Percentiles rank a stretch among this genome's conserved stretches.
These are phyloP conservation scores for Heliconius sara DNA, from an alignment of 2,888 invertebrate species.

Conservation along the genomic window DNA sequence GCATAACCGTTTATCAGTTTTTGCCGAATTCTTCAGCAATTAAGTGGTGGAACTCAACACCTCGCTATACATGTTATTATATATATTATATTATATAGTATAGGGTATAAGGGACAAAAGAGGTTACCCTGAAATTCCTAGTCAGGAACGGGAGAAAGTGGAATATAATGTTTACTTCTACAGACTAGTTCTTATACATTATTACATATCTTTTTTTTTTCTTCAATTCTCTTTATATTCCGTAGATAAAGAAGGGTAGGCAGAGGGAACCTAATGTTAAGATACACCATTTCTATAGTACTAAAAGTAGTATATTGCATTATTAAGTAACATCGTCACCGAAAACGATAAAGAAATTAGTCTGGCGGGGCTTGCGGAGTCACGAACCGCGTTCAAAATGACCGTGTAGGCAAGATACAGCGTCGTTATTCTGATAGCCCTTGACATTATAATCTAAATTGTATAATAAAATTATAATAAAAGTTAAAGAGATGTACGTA, in stretches of 20 bases:
- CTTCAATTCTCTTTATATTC: too few species aligned
- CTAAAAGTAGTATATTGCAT: not conserved
- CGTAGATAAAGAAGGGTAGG: too few species aligned
- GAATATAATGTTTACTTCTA: too few species aligned
- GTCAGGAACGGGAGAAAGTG: too few species aligned
- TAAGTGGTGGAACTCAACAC: not conserved
- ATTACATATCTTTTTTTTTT: too few species aligned
- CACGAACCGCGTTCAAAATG: slow-evolving; percentile 17
- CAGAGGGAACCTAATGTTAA: too few species aligned
- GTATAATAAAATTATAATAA: slow-evolving; percentile 24
- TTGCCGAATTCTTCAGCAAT: not conserved
- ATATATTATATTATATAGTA: too few species aligned
- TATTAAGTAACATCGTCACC: not conserved
- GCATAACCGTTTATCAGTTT: not conserved
- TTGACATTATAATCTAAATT: slow-evolving; percentile 20
- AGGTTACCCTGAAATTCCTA: too few species aligned
- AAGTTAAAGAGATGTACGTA: slow-evolving; percentile 2
- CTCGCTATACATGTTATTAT: not conserved
- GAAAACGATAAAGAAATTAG: slow-evolving; percentile 13
- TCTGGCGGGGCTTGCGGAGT: slow-evolving; percentile 4
- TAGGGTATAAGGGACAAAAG: too few species aligned
- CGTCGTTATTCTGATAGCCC: slow-evolving; percentile 15
- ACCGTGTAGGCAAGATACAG: slow-evolving; percentile 6
- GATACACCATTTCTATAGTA: not conserved
- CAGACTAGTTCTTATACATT: too few species aligned